These are phyloP conservation scores for Nannoperca obscura DNA, from an alignment of 2,797 vertebrate genomes.

Conservation along the genomic window DNA sequence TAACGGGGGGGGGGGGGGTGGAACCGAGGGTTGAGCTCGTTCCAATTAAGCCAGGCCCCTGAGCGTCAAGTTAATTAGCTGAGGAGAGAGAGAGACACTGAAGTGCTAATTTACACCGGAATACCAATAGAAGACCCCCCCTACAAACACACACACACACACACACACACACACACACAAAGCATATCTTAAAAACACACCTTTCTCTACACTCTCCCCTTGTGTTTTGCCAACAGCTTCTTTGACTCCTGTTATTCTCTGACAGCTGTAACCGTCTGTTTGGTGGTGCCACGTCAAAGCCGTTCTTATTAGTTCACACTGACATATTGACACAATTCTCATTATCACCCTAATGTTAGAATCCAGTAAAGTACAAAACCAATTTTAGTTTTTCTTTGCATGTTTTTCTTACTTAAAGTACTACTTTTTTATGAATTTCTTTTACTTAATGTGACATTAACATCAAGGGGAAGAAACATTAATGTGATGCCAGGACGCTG, in stretches of 20 bases:
- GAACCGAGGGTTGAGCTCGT: conserved; percentile 64
- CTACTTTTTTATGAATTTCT: no score
- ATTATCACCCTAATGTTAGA: conserved; percentile 25
- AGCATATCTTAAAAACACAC: background rate
- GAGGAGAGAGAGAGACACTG: conserved; percentile 64
- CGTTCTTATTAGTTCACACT: conserved; percentile 34
- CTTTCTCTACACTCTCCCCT: background rate
- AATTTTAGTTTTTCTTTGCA: no score
- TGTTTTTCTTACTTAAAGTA: no score
- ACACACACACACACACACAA: background rate
- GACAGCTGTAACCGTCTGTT: background rate
- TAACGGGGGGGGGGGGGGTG: conserved; percentile 61
- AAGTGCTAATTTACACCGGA: conserved; percentile 73
- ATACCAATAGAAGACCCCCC: conserved; percentile 46
- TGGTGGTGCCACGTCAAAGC: conserved; percentile 21
- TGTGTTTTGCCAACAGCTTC: background rate
- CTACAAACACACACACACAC: background rate
- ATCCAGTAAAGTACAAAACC: no score
- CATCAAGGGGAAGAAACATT: background rate
- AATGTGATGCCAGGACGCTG: background rate
- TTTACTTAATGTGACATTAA: background rate
- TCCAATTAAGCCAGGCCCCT: conserved; percentile 81
- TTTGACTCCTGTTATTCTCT: background rate
- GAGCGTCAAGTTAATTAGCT: conserved; percentile 81
- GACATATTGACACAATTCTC: conserved; percentile 27